Conservation (phyloP, 2,888 invertebrate genomes). For the Mythimna vitellina region DNA sequence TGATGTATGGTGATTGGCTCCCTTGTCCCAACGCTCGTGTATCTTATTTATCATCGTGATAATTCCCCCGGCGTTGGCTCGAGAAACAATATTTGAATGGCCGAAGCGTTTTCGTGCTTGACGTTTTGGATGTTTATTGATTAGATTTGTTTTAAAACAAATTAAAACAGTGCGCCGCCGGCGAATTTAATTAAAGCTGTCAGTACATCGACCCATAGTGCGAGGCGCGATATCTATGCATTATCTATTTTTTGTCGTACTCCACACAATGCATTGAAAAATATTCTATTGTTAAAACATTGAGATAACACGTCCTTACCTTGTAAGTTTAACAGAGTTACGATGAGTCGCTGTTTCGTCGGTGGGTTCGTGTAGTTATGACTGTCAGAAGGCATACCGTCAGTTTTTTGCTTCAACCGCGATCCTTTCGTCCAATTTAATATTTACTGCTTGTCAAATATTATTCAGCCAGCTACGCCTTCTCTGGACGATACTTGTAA, state of each 20-base stretch:
- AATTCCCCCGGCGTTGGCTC: conserved; percentile 83
- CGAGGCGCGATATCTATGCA: conserved; percentile 77
- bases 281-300: conserved; percentile 83
- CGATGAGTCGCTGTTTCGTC: conserved; percentile 81
- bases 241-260: conserved; percentile 77
- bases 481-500: conserved; percentile 75
- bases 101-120: conserved; percentile 76
- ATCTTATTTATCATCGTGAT: conserved; percentile 89
- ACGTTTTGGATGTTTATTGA: conserved; percentile 84
- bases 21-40: conserved; percentile 85
- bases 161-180: conserved; percentile 81
- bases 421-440: conserved; percentile 82
- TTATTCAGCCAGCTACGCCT: conserved; percentile 80
- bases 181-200: conserved; percentile 84
- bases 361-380: conserved; percentile 72
- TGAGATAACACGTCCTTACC: conserved; percentile 80
- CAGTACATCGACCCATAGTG: conserved; percentile 73
- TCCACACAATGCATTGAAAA: conserved; percentile 78
- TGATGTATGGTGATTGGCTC: conserved; percentile 90
- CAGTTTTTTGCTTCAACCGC: conserved; percentile 75
- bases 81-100: conserved; percentile 86
- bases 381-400: conserved; percentile 73
- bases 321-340: conserved; percentile 82
- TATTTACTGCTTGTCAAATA: conserved; percentile 86
- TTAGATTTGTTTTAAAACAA: conserved; percentile 85